Percentiles rank a stretch among this genome's conserved stretches.
These are phyloP conservation scores for Hypsopygia costalis DNA, from an alignment of 2,888 invertebrate genomes.

Conservation along the genomic window DNA sequence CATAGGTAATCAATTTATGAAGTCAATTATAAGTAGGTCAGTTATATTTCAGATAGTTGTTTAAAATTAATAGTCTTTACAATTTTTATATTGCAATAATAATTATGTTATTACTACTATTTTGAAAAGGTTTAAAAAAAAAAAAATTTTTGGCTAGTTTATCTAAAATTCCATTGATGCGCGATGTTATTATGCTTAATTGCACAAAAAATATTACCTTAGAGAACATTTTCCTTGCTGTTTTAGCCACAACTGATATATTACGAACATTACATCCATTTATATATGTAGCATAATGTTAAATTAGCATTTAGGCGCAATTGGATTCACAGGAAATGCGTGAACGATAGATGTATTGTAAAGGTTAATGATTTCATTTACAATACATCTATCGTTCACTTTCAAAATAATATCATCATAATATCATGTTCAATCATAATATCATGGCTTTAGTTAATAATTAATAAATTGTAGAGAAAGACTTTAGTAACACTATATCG, in stretches of 20 bases:
- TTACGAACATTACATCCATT: conserved; percentile 22
- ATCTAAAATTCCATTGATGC: conserved; percentile 4
- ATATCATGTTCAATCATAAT: too few species aligned
- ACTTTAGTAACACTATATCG: too few species aligned
- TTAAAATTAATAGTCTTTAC: neutral
- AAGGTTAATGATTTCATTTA: too few species aligned
- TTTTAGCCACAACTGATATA: conserved; percentile 36
- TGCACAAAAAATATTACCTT: conserved; percentile 30
- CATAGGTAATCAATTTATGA: neutral
- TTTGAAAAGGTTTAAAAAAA: too few species aligned
- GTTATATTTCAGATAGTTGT: too few species aligned
- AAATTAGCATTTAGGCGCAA: conserved; percentile 14
- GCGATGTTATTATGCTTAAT: neutral
- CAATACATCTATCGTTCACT: too few species aligned
- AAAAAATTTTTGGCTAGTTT: neutral
- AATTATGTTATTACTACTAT: too few species aligned
- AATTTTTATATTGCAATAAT: too few species aligned
- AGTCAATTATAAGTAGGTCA: too few species aligned
- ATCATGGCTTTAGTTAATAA: too few species aligned
- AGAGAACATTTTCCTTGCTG: conserved; percentile 47
- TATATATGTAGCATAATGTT: conserved; percentile 33
- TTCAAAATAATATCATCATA: too few species aligned
- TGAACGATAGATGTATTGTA: conserved; percentile 10
- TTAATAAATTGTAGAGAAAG: too few species aligned
- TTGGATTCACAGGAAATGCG: conserved; percentile 19